These are phyloP conservation scores for Achatina immaculata DNA, from an alignment of 1,140 invertebrate genomes.

Conservation along the genomic window DNA sequence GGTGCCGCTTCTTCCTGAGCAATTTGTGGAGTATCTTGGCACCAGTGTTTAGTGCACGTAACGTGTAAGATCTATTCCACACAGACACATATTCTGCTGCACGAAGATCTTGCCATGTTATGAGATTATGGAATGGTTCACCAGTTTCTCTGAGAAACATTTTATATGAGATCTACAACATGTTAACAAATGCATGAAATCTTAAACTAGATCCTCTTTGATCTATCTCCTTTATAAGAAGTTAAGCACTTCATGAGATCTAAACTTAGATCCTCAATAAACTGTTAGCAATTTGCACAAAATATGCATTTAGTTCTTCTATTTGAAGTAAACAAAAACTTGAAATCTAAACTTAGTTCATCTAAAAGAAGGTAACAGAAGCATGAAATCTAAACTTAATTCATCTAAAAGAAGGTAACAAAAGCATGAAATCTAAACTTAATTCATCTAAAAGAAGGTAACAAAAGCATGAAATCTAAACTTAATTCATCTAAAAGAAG, in stretches of 20 bases:
- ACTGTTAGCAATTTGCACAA: no score
- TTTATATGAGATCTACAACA: no score
- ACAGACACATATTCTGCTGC: slow-evolving; percentile 83
- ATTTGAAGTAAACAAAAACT: no score
- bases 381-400: no score
- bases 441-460: no score
- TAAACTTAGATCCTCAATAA: background rate
- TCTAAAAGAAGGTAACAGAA: no score
- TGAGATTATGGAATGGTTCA: slow-evolving; percentile 90
- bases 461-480: no score
- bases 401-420: no score
- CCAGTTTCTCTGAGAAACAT: slow-evolving; percentile 78
- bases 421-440: no score
- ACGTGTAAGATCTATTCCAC: slow-evolving; percentile 86
- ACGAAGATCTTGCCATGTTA: slow-evolving; percentile 95
- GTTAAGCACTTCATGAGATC: background rate
- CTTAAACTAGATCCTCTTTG: background rate
- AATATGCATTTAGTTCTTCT: no score
- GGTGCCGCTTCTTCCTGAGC: slow-evolving; percentile 83
- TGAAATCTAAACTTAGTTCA: no score
- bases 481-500: no score
- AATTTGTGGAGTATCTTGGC: slow-evolving; percentile 81
- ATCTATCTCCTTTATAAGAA: background rate
- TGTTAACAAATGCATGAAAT: background rate
- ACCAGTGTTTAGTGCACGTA: slow-evolving; percentile 78